Conservation (phyloP, 1,140 invertebrate genomes). For the Hypothenemus hampei region DNA sequence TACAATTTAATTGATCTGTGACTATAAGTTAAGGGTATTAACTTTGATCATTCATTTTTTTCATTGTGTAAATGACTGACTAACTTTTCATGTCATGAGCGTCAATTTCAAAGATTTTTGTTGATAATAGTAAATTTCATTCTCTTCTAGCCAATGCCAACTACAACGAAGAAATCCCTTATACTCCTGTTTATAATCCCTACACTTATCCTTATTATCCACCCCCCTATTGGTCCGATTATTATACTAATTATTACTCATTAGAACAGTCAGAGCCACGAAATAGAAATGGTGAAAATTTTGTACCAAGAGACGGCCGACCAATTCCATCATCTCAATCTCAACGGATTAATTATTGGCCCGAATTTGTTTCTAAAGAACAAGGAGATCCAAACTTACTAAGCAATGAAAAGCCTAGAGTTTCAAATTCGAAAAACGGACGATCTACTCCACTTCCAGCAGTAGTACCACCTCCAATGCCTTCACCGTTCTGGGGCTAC, state of each 20-base stretch:
- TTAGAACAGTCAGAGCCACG: slow-evolving; percentile 12
- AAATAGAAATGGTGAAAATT: no score
- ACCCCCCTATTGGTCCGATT: slow-evolving; percentile 37
- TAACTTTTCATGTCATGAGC: no score
- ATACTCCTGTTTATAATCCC: slow-evolving; percentile 36
- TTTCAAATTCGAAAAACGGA: slow-evolving; percentile 4
- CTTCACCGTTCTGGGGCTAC: slow-evolving; percentile 33
- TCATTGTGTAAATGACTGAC: no score
- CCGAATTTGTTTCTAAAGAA: no score
- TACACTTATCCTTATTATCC: slow-evolving; percentile 41
- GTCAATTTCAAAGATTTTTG: no score
- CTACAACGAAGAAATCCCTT: slow-evolving; percentile 37
- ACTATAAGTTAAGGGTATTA: no score
- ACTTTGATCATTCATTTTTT: no score
- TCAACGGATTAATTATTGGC: no score
- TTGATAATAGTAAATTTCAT: slow-evolving; percentile 4
- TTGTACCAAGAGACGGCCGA: no score
- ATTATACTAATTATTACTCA: slow-evolving; percentile 27
- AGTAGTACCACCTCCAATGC: slow-evolving; percentile 15
- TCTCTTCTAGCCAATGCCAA: slow-evolving; percentile 44
- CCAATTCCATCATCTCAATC: no score
- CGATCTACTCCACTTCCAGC: slow-evolving; percentile 16
- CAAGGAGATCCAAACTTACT: no score
- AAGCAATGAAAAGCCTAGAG: slow-evolving; percentile 7
- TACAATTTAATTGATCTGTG: no score